These are phyloP conservation scores for Gallinago jamesoni DNA, from an alignment of 2,113 vertebrate species.

Conservation along the genomic window DNA sequence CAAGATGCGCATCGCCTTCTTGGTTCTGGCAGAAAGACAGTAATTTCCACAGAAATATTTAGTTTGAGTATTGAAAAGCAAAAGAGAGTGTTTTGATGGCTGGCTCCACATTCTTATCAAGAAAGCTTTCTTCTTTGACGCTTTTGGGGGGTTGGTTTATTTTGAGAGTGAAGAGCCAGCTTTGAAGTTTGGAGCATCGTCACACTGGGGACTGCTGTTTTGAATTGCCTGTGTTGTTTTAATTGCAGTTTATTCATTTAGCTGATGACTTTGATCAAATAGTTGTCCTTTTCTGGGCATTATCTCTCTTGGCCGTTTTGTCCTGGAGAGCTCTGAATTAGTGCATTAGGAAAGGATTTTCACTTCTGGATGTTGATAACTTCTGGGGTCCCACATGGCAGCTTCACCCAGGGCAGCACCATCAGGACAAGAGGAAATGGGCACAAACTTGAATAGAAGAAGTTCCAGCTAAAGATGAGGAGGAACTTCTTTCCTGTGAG, in stretches of 20 bases:
- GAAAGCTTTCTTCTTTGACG: not conserved
- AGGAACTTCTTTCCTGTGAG: no score
- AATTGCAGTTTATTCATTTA: not conserved
- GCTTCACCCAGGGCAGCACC: not conserved
- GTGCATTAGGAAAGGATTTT: not conserved
- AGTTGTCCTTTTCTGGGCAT: not conserved
- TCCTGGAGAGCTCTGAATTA: not conserved
- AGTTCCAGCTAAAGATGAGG: no score
- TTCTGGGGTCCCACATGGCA: not conserved
- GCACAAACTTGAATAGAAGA: no score
- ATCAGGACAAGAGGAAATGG: no score
- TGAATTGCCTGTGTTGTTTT: not conserved
- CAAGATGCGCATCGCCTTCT: fast-evolving
- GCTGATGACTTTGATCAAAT: not conserved
- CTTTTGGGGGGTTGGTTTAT: not conserved
- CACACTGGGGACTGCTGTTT: not conserved
- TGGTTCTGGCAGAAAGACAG: not conserved
- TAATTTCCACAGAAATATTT: not conserved
- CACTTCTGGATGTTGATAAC: not conserved
- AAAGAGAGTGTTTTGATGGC: not conserved
- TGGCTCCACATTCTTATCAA: not conserved
- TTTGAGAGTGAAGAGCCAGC: not conserved
- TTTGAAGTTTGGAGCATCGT: not conserved
- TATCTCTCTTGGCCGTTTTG: not conserved
- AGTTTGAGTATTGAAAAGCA: not conserved